Base-by-base conservation (phyloP, 2,113 vertebrate species). In the Rhipidura dahli region DNA sequence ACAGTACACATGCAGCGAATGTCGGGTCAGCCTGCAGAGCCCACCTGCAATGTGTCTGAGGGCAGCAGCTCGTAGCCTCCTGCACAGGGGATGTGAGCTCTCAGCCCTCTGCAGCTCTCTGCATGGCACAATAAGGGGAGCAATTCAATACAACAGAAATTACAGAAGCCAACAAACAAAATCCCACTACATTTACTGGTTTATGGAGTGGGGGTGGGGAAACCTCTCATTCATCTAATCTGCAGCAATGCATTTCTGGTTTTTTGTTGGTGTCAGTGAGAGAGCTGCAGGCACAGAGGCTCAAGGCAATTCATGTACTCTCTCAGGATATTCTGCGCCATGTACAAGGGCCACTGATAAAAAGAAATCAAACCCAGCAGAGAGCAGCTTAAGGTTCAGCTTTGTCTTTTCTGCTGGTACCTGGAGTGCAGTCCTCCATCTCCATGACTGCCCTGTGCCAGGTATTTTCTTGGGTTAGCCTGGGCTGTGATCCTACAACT, bases 41-140 rank as follows among this genome's bases (percentile, higher is more conserved):
- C 66, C 77, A 87, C 71, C 56, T 47, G 35, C 2, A 2, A 21
- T 2, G 18, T 2, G 1, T 69, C 20, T 65, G 40, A 80, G 86
- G 71, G 28, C 30, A 57, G 64, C 20, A 88, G 49, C 22, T 56
- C 8, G 6, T 33, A 73, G 45, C 53, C 47, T 30, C 24, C 33
- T 10, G 26, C 35, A 47, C 23, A 7, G 3, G n/a, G 35, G 20
- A 64, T 1, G 0, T 0, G 5, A n/a, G 51, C 44, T 50, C 77
- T 72, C 45, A 66, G 82, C 49, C 44, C 61, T 44, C 53, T 81
- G 72, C 39, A 54, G 50, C 30, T 82, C 71, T 57, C 16, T 19
- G 35, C 71, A 40, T 2, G 9, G 77, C 31, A 63, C 47, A 19
- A 45, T 83, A 73, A 84, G 15, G 69, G 20, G 3, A 76, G 20